These are phyloP conservation scores for Propithecus deckenii DNA, from an alignment of 2,797 vertebrate species.

Conservation along the genomic window DNA sequence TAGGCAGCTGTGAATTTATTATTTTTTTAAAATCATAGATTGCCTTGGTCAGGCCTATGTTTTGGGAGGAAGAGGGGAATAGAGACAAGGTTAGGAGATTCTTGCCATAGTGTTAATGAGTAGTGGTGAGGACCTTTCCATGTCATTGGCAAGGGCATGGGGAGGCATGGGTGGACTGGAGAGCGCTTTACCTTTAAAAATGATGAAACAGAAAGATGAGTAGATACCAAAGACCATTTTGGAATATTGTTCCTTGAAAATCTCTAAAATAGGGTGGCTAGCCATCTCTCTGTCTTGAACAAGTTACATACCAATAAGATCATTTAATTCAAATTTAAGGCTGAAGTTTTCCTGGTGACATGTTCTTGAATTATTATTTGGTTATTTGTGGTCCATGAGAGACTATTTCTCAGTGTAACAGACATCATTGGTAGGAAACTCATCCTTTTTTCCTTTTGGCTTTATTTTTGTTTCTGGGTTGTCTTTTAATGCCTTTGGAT, in stretches of 20 bases:
- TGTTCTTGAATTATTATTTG: constrained; percentile 42
- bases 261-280: not conserved
- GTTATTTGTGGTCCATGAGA: constrained; percentile 39
- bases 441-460: constrained; percentile 26
- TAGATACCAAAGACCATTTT: not conserved
- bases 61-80: not conserved
- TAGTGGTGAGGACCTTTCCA: not conserved
- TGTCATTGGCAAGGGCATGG: not conserved
- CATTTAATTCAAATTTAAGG: constrained; percentile 55
- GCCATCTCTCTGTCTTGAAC: not conserved
- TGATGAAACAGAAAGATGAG: not conserved
- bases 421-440: not conserved
- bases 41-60: not conserved
- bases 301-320: not conserved
- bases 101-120: not conserved
- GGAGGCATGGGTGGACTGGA: not conserved
- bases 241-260: not conserved
- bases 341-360: constrained; percentile 29
- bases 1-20: not conserved
- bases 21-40: not conserved
- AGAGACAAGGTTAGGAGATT: not conserved
- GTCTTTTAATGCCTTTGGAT: not conserved
- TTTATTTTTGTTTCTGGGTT: constrained; percentile 32
- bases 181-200: constrained; percentile 23
- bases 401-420: not conserved